Evolutionary conservation across 2,113 vertebrate species (phyloP), one percentile per base, ranked within the genome.

Genomic region (Erinaceus europaeus): DNA sequence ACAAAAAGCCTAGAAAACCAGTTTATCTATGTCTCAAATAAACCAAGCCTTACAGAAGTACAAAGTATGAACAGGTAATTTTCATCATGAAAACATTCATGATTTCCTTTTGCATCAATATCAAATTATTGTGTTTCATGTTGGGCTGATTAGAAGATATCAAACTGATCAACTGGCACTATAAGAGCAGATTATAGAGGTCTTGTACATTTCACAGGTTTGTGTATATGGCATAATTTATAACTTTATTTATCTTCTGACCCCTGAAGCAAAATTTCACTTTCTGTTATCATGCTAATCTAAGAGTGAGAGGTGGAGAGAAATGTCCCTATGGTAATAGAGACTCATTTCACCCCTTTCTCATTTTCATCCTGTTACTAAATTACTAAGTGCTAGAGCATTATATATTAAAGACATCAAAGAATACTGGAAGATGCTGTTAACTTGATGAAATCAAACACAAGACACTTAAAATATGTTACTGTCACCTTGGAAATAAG

Each of bases 281-380:
- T 91, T 97, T 96, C 90, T 94, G 89, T 96, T 94, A 80, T 92
- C 90, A 88, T 89, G 73, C 90, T 96, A 96, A 96, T 96, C 97
- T 95, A 96, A 96, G 98, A 97, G 96, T 97, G 96, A 96, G 95
- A 97, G 94, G 95, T 95, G 88, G 96, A 96, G 95, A 91, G 95
- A 91, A 94, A 94, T 95, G 98, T 98, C 98, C 97, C 98, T 97
- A 96, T 95, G 97, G 97, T 95, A 97, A 98, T 98, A 44, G 90
- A 96, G 97, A 98, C 97, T 99, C 98, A 18, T 98, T 98, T 99
- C 98, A 98, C 98, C 97, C 97, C 93, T 93, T 97, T 96, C 97
- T 97, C 98, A 98, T 98, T 98, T 98, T 97, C 98, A 99, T 97
- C 98, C 98, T 99, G 98, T 98, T 98, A 98, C 98, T 98, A 98